These are phyloP conservation scores for Stercorarius parasiticus DNA, from an alignment of 2,113 vertebrate genomes.

Conservation along the genomic window DNA sequence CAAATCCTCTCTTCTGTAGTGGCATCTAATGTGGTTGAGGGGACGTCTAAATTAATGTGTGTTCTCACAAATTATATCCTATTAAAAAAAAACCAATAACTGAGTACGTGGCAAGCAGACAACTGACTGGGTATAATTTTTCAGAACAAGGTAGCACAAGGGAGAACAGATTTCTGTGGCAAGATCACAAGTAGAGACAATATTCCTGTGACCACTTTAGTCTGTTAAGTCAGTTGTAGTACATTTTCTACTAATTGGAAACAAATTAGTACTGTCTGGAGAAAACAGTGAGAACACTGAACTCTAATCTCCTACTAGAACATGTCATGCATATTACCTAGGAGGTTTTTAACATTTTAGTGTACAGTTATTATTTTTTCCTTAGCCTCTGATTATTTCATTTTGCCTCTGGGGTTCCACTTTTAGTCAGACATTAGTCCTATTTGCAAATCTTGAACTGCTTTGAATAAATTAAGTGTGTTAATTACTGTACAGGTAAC, in stretches of 20 bases:
- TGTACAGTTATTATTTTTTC: constrained; percentile 33
- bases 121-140: not conserved
- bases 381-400: constrained; percentile 58
- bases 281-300: constrained; percentile 64
- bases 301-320: constrained; percentile 31
- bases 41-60: not conserved
- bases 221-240: constrained; percentile 59
- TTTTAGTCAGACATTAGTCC: constrained; percentile 62
- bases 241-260: constrained; percentile 73
- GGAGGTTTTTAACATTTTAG: constrained; percentile 39
- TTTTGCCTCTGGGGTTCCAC: constrained; percentile 61
- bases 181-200: constrained; percentile 3
- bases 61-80: not conserved
- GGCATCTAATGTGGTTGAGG: not conserved
- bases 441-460: constrained; percentile 70
- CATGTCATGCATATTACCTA: constrained; percentile 8
- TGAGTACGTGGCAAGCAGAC: not conserved
- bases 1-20: not conserved
- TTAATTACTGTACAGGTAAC: constrained; percentile 68
- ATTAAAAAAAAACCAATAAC: not conserved
- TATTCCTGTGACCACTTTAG: constrained; percentile 44
- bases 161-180: constrained; percentile 3
- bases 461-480: constrained; percentile 67
- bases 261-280: constrained; percentile 74
- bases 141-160: not conserved